Conservation (phyloP, 2,113 vertebrate species). For the Hippolais icterina region DNA sequence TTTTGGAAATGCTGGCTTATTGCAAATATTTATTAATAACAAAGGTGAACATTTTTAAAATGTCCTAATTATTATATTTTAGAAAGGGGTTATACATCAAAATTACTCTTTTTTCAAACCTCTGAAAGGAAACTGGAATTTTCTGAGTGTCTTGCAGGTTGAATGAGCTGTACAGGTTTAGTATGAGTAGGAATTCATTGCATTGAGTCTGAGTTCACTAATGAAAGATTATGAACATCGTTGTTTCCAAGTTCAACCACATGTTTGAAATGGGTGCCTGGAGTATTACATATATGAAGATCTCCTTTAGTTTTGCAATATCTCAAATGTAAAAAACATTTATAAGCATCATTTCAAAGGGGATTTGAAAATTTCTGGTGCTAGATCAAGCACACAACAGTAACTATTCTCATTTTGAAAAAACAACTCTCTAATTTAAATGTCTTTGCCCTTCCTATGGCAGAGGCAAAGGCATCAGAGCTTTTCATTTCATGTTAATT, state of each 20-base stretch:
- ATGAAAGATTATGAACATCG: constrained; percentile 3
- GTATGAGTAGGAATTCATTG: not conserved
- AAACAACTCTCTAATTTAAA: not conserved
- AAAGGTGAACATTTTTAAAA: not conserved
- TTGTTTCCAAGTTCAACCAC: constrained; percentile 27
- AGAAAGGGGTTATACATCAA: not conserved
- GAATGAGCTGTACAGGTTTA: constrained; percentile 15
- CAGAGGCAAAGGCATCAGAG: not conserved
- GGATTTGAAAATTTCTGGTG: not conserved
- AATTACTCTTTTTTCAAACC: not conserved
- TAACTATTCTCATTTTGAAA: not conserved
- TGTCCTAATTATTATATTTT: not conserved
- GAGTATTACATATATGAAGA: not conserved
- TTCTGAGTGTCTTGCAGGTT: not conserved
- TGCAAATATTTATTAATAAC: not conserved
- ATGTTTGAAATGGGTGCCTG: not conserved
- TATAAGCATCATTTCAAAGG: not conserved
- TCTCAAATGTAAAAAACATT: not conserved
- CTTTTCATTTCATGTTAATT: not conserved
- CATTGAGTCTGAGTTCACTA: constrained; percentile 8
- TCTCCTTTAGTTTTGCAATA: not conserved
- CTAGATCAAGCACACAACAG: not conserved
- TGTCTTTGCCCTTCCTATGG: not conserved
- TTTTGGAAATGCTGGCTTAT: not conserved
- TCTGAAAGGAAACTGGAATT: not conserved